phyloP scores from a whole-genome alignment of 2,888 invertebrate genomes.

The Scelioninae gen. 2 region DNA sequence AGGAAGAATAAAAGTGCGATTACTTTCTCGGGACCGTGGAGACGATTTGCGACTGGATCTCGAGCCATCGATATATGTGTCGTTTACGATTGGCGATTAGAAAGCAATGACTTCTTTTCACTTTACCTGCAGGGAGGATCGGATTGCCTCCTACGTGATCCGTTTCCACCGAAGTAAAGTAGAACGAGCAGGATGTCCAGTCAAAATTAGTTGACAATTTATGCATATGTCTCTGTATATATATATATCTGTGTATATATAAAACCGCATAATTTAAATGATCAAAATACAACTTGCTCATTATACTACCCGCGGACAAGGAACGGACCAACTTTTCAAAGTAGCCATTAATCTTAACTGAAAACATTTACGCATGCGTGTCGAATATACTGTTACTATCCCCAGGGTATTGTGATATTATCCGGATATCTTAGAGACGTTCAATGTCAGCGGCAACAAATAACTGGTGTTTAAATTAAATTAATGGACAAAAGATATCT shows the following conservation, averaged over 20 bases:
- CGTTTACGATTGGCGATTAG: slow-evolving; percentile 66
- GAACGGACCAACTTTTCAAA: background rate
- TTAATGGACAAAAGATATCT: no score
- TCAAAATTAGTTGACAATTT: slow-evolving; percentile 23
- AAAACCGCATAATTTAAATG: slow-evolving; percentile 6
- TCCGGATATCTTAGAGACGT: background rate
- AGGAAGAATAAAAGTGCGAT: slow-evolving; percentile 36
- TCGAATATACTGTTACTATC: slow-evolving; percentile 14
- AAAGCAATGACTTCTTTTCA: slow-evolving; percentile 69
- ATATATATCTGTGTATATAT: slow-evolving; percentile 13
- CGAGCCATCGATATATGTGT: slow-evolving; percentile 51
- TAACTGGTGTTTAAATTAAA: slow-evolving; percentile 3
- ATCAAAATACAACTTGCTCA: background rate
- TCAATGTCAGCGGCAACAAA: slow-evolving; percentile 1
- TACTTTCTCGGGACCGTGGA: slow-evolving; percentile 39
- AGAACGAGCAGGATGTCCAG: slow-evolving; percentile 59
- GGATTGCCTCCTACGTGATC: slow-evolving; percentile 67
- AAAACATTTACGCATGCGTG: slow-evolving; percentile 2
- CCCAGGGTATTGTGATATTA: background rate
- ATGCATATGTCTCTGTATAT: slow-evolving; percentile 4
- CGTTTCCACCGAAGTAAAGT: slow-evolving; percentile 66
- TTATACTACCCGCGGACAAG: background rate
- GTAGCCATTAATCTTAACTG: background rate
- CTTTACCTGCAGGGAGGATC: slow-evolving; percentile 61
- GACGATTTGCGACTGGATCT: slow-evolving; percentile 37